Conservation (phyloP, 2,888 invertebrate genomes). For the Anoncus sp. region DNA sequence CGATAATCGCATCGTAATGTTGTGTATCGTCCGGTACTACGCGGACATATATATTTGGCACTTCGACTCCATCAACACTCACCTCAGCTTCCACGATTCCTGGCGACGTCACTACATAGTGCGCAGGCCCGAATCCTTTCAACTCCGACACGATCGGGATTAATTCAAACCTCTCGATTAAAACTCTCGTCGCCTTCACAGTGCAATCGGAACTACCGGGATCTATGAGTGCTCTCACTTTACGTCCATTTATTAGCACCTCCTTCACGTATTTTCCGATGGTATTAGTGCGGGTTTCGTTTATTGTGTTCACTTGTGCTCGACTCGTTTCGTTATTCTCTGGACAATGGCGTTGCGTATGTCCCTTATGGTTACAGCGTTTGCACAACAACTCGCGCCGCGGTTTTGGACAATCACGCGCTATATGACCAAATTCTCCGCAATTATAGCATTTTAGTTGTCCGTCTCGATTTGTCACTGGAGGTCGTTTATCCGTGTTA, state of each 20-base stretch:
- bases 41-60: neutral
- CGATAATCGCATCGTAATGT: slow-evolving; percentile 20
- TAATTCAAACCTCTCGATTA: neutral
- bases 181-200: slow-evolving; percentile 20
- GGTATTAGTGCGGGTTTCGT: no score
- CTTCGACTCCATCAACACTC: slow-evolving; percentile 13
- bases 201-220: slow-evolving; percentile 45
- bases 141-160: neutral
- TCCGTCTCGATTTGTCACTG: neutral
- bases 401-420: slow-evolving; percentile 26
- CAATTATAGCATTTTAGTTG: slow-evolving; percentile 31
- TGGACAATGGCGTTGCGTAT: slow-evolving; percentile 26
- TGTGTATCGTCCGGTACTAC: slow-evolving; percentile 34
- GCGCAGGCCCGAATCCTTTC: slow-evolving; percentile 1
- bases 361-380: neutral
- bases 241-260: neutral
- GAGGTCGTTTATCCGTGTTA: no score
- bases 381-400: slow-evolving; percentile 1
- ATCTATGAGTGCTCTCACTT: slow-evolving; percentile 33
- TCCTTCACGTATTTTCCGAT: neutral
- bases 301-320: neutral
- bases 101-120: slow-evolving; percentile 13
- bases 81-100: slow-evolving; percentile 3
- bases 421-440: slow-evolving; percentile 18
- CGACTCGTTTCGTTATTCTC: no score